Conservation (phyloP, 2,113 vertebrate species). For the Chelonoidis abingdonii region DNA sequence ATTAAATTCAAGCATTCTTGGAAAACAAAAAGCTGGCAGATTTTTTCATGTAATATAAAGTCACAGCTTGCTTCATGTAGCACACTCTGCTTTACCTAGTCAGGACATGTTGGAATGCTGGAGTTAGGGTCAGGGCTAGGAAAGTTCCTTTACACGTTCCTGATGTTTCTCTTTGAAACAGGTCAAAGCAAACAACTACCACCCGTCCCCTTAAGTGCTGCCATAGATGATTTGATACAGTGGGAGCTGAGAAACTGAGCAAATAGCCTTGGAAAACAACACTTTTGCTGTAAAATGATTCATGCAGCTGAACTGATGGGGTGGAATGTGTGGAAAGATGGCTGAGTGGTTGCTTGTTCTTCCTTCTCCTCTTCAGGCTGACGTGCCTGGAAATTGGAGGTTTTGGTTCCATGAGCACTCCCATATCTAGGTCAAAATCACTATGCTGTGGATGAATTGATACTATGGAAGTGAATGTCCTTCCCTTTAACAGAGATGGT, state of each 20-base stretch:
- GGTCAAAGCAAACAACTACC: not conserved
- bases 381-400: rapidly evolving
- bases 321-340: not conserved
- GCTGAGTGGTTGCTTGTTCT: not conserved
- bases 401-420: not conserved
- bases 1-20: constrained; percentile 68
- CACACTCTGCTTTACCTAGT: not conserved
- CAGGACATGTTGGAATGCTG: not conserved
- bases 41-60: not conserved
- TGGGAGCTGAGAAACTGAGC: not conserved
- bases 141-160: not conserved
- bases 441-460: not conserved
- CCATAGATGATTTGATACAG: not conserved
- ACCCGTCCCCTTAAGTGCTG: not conserved
- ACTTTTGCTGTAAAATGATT: not conserved
- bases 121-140: not conserved
- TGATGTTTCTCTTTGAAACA: not conserved
- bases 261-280: not conserved
- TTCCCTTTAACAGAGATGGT: not conserved
- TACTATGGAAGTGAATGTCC: not conserved
- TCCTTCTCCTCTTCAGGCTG: not conserved
- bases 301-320: not conserved
- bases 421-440: not conserved
- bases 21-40: constrained; percentile 1
- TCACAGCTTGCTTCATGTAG: not conserved